Evolutionary conservation across 1,140 invertebrate genomes (phyloP).

Genomic region (Neelides sp.): DNA sequence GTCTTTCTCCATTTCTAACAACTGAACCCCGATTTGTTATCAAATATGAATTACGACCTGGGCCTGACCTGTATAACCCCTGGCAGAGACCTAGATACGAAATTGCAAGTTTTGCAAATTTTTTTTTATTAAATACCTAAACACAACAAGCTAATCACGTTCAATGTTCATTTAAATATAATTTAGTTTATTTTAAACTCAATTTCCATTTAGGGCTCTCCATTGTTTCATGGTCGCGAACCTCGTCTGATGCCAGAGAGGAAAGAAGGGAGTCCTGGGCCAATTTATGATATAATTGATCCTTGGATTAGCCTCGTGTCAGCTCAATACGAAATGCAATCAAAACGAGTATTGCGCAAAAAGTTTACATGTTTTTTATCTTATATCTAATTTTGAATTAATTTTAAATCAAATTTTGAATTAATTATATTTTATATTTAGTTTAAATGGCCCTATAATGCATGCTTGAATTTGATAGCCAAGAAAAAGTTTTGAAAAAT

Average conservation of each 20-base stretch:
- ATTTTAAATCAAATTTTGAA: background rate
- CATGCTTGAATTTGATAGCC: slow-evolving; percentile 5
- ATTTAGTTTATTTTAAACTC: no score
- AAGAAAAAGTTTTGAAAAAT: slow-evolving; percentile 15
- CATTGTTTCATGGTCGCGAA: slow-evolving; percentile 8
- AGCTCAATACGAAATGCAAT: background rate
- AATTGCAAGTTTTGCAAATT: slow-evolving; percentile 6
- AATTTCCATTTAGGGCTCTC: slow-evolving; percentile 7
- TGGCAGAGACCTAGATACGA: slow-evolving; percentile 9
- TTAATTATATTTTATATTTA: background rate
- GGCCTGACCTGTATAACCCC: slow-evolving; percentile 16
- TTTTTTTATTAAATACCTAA: slow-evolving; percentile 2
- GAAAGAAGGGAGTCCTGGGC: slow-evolving; percentile 8
- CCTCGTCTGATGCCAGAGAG: background rate
- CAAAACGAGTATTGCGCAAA: slow-evolving; percentile 5
- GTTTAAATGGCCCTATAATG: background rate
- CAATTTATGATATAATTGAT: slow-evolving; percentile 3
- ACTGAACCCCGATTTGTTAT: no score
- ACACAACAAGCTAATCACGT: background rate
- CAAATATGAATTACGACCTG: no score
- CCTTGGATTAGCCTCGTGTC: slow-evolving; percentile 13
- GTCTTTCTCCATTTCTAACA: no score
- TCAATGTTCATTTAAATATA: background rate
- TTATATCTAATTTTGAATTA: background rate
- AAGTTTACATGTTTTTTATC: background rate